Conservation (phyloP, 2,113 vertebrate species). For the Cisticola juncidis region DNA sequence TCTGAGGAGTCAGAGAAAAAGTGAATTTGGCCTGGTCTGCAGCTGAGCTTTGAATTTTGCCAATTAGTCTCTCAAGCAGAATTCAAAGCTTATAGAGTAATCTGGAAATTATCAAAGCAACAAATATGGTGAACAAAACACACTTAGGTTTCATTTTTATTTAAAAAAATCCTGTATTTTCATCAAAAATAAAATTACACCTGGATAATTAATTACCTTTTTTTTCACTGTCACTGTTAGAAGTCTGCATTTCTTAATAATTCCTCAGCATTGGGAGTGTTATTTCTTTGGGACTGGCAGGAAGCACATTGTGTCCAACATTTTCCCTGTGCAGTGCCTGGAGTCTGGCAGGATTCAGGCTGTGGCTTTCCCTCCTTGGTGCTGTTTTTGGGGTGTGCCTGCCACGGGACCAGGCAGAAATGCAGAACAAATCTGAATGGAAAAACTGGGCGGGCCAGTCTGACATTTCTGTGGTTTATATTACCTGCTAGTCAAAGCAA, state of each 20-base stretch:
- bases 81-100: background rate
- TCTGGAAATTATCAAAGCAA: background rate
- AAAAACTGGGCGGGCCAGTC: conserved; percentile 13
- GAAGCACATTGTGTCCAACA: background rate
- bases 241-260: background rate
- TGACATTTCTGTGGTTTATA: conserved; percentile 28
- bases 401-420: background rate
- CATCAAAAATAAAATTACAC: background rate
- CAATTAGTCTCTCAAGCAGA: background rate
- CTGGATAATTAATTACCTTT: background rate
- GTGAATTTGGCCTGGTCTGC: background rate
- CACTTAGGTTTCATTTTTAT: background rate
- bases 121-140: background rate
- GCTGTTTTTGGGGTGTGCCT: background rate
- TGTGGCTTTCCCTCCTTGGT: background rate
- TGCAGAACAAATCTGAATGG: background rate
- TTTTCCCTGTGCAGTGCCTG: background rate
- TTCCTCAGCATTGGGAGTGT: background rate
- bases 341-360: background rate
- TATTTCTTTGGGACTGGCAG: background rate
- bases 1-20: background rate
- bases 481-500: conserved; percentile 38
- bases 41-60: background rate
- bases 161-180: background rate
- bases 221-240: background rate